Evolutionary conservation across 1,140 invertebrate genomes (phyloP).

Genomic region (Brachionus rubens): DNA sequence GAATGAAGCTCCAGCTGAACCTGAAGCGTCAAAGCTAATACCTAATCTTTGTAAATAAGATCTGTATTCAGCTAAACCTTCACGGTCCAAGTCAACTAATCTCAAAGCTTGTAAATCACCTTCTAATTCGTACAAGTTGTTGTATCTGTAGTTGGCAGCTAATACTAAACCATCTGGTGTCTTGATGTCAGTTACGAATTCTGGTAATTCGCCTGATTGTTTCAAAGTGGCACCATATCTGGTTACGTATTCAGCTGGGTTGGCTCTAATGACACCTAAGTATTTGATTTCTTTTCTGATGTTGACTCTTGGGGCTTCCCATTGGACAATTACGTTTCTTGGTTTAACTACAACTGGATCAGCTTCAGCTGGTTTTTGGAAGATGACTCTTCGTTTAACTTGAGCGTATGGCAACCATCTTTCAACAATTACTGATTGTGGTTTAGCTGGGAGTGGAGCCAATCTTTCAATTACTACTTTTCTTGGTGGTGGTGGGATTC

Average conservation of each 20-base stretch:
- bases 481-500: slow-evolving; percentile 46
- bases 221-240: slow-evolving; percentile 34
- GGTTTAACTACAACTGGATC: background rate
- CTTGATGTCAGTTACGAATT: slow-evolving; percentile 18
- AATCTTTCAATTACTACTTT: slow-evolving; percentile 47
- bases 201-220: slow-evolving; percentile 4
- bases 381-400: slow-evolving; percentile 37
- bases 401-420: slow-evolving; percentile 44
- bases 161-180: slow-evolving; percentile 15
- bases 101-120: slow-evolving; percentile 38
- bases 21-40: slow-evolving; percentile 18
- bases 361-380: slow-evolving; percentile 13
- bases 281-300: slow-evolving; percentile 38
- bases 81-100: slow-evolving; percentile 26
- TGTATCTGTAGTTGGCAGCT: slow-evolving; percentile 44
- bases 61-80: slow-evolving; percentile 43
- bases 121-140: slow-evolving; percentile 37
- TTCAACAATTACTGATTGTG: slow-evolving; percentile 41
- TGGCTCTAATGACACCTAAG: slow-evolving; percentile 37
- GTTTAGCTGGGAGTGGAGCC: slow-evolving; percentile 45
- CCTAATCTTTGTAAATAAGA: slow-evolving; percentile 35
- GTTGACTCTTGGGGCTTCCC: slow-evolving; percentile 13
- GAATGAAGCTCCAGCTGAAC: too few relatives aligned
- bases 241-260: slow-evolving; percentile 31
- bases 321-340: slow-evolving; percentile 46